Evolutionary conservation across 2,888 invertebrate species (phyloP).

Genomic region (Electrophaes corylata): DNA sequence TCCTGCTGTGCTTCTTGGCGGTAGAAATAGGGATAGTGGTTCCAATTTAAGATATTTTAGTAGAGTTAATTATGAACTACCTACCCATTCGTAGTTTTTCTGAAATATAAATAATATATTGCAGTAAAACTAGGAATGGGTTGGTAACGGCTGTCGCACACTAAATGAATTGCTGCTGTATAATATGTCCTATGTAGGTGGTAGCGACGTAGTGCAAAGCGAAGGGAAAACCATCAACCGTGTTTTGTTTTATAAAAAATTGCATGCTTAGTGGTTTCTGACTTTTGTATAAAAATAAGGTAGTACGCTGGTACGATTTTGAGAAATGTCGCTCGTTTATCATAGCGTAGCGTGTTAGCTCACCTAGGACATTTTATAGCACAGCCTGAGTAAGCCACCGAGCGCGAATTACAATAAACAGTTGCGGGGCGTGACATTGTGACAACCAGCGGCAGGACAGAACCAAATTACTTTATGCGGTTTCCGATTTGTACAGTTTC

Average conservation of each 20-base stretch:
- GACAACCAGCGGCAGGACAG: slow-evolving; percentile 25
- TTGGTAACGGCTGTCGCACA: slow-evolving; percentile 9
- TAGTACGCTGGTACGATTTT: neutral
- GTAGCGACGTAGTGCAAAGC: neutral
- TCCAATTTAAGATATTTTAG: too few species aligned
- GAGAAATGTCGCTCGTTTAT: neutral
- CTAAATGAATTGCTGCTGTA: slow-evolving; percentile 2
- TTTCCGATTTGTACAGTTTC: slow-evolving; percentile 28
- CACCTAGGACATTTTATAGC: slow-evolving; percentile 5
- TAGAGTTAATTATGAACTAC: too few species aligned
- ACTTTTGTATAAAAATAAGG: neutral
- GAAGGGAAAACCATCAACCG: neutral
- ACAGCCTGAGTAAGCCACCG: slow-evolving; percentile 6
- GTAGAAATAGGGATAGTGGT: too few species aligned
- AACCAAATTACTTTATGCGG: slow-evolving; percentile 32
- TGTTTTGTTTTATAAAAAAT: neutral
- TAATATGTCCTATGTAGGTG: neutral
- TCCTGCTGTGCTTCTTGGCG: too few species aligned
- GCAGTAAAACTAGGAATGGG: slow-evolving; percentile 12
- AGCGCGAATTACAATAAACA: slow-evolving; percentile 25
- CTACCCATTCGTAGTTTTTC: too few species aligned
- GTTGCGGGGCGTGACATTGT: slow-evolving; percentile 23
- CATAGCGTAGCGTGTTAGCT: neutral
- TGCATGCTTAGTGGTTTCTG: neutral
- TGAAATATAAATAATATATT: neutral